These are phyloP conservation scores for Adelognathus sp. DNA, from an alignment of 2,888 invertebrate genomes.

Conservation along the genomic window DNA sequence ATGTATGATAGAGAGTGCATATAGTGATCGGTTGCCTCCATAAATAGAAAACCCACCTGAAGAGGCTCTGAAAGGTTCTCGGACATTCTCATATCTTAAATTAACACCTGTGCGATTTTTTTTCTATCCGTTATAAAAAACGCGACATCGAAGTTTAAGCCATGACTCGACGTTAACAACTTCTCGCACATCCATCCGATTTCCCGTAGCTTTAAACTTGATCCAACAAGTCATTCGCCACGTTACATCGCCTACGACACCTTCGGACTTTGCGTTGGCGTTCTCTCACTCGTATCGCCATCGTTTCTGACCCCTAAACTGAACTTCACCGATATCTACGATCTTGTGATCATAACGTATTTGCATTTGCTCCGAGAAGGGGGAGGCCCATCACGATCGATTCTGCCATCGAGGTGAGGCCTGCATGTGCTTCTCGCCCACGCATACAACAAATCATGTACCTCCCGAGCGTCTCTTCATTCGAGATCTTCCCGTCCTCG, in stretches of 20 bases:
- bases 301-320: slow-evolving; percentile 32
- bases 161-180: not conserved
- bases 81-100: not conserved
- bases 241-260: slow-evolving; percentile 33
- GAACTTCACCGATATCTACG: slow-evolving; percentile 40
- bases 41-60: too few species aligned
- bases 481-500: slow-evolving; percentile 40
- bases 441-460: slow-evolving; percentile 54
- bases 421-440: slow-evolving; percentile 58
- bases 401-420: slow-evolving; percentile 52
- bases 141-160: not conserved
- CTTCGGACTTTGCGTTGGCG: slow-evolving; percentile 52
- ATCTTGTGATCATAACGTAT: slow-evolving; percentile 58
- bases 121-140: too few species aligned
- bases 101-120: too few species aligned
- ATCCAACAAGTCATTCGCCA: slow-evolving; percentile 15
- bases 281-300: slow-evolving; percentile 45
- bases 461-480: slow-evolving; percentile 32
- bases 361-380: slow-evolving; percentile 55
- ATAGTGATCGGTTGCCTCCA: too few species aligned
- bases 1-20: too few species aligned
- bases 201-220: not conserved
- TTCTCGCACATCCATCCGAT: not conserved
- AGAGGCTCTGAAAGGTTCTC: too few species aligned
- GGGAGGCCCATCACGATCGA: slow-evolving; percentile 49